Conservation (phyloP, 2,888 invertebrate species). For the Thysanoteuthis rhombus region DNA sequence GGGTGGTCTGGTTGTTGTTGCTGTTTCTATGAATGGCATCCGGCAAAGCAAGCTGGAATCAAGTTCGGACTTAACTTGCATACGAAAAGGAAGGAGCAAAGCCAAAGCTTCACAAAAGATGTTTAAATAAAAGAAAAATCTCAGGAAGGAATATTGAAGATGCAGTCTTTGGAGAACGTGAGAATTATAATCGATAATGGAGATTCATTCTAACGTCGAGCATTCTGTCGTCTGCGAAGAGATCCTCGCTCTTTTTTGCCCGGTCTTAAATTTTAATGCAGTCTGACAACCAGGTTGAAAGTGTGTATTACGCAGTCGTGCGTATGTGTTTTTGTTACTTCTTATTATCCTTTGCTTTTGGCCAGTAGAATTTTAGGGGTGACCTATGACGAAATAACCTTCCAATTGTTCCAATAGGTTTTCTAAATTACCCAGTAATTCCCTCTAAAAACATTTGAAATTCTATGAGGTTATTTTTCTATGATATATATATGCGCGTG, state of each 20-base stretch:
- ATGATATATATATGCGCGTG: no score
- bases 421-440: no score
- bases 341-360: neutral
- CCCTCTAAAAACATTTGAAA: no score
- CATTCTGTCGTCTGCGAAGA: neutral
- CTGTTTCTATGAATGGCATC: neutral
- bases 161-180: neutral
- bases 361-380: no score
- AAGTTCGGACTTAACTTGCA: neutral
- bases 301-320: neutral
- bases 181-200: conserved; percentile 12
- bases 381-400: no score
- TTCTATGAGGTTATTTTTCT: no score
- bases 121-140: neutral
- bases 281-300: neutral
- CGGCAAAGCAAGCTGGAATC: neutral
- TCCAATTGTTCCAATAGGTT: no score
- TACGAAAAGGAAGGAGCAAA: neutral
- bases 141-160: neutral
- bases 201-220: neutral
- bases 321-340: neutral
- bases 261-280: neutral
- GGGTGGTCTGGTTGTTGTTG: no score
- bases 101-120: neutral
- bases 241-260: neutral